Evolutionary conservation across 2,113 vertebrate genomes (phyloP), one percentile per base, ranked within the genome.

Genomic region (Isichthys henryi): DNA sequence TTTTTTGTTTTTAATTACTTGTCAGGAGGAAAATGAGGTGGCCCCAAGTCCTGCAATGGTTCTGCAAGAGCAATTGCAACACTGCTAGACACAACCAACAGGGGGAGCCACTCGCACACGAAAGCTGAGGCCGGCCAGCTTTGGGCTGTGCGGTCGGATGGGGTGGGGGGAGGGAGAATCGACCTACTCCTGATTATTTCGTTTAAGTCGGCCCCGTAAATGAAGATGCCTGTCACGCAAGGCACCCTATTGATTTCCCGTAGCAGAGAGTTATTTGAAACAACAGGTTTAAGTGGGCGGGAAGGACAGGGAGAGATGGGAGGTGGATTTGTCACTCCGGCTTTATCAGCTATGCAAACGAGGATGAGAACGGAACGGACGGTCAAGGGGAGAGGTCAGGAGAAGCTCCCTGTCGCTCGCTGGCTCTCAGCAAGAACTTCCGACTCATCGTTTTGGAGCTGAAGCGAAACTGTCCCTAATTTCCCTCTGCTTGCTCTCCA

Each of bases 401-500:
- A 1, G 23, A 31, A 19, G 45, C 9, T n/a, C 43, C 35, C 19
- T n/a, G 83, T 27, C 45, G 23, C 45, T 31, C 6, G 19, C 45
- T 5, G 48, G 39, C 43, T 19, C 43, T 21, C 21, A 19, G 19
- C 15, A 4, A 39, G 70, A 77, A 39, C 27, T 11, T 39, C 19
- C 5, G 31, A 39, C 27, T 77, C 70, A 39, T 19, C 13, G 2
- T 77, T 77, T 77, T 17, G 11, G 31, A 39, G 70, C n/a, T 0
- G 13, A 77, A 39, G 17, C 39, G 31, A 39, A 77, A 19, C 70
- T 15, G 17, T 39, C 0, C 13, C 82, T 10, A 2, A 21, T 9
- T 17, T 49, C 52, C 11, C 9, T 19, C 5, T 39, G 15, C 5
- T 13, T 17, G 5, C 39, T 31, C 53, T 77, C 56, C 94, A 99